These are phyloP conservation scores for Meriones unguiculatus DNA, from an alignment of 2,113 vertebrate species.

Conservation along the genomic window DNA sequence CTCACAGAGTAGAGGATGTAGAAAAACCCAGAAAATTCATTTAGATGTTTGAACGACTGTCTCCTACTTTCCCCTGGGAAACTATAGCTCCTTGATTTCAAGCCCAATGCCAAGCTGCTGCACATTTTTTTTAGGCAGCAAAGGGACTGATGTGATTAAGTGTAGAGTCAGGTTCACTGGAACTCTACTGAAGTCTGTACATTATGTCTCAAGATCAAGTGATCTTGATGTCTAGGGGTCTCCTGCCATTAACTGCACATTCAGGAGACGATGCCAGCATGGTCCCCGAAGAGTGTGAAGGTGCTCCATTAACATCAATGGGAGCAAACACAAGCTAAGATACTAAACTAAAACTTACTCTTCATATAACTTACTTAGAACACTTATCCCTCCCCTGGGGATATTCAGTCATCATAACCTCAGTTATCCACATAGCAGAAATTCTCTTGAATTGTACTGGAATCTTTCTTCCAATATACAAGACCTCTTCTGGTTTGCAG, in stretches of 20 bases:
- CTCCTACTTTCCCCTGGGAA: background rate
- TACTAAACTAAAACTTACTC: background rate
- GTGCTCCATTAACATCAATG: background rate
- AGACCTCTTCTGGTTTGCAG: background rate
- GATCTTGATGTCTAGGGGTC: background rate
- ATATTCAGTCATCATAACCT: background rate
- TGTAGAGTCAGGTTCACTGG: background rate
- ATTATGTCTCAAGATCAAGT: background rate
- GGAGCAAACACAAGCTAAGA: conserved; percentile 3
- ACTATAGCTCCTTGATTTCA: background rate
- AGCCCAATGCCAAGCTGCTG: background rate
- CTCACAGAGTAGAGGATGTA: background rate
- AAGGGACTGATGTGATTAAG: background rate
- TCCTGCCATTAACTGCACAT: background rate
- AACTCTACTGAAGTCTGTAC: background rate
- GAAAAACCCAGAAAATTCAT: background rate
- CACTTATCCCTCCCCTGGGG: background rate
- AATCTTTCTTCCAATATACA: conserved; percentile 39
- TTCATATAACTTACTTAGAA: conserved; percentile 30
- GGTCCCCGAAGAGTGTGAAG: background rate
- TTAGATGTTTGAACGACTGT: background rate
- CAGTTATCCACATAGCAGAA: background rate
- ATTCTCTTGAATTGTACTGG: conserved; percentile 28
- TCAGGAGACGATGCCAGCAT: conserved; percentile 20
- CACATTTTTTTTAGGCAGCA: background rate